Evolutionary conservation across 1,140 invertebrate genomes (phyloP).

Genomic region (Microplitis mediator): DNA sequence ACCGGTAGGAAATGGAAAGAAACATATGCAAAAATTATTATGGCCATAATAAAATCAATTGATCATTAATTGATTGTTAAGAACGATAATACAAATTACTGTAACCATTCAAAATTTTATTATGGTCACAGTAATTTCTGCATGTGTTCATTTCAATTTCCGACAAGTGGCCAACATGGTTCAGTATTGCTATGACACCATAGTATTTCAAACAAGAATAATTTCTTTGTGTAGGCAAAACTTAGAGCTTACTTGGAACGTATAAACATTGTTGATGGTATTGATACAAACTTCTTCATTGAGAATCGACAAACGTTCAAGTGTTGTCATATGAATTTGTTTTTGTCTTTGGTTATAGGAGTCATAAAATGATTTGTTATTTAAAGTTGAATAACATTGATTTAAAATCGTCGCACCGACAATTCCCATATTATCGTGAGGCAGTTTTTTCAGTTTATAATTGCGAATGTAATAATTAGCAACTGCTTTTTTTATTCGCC

Average conservation of each 20-base stretch:
- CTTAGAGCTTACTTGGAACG: slow-evolving; percentile 33
- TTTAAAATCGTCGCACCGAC: slow-evolving; percentile 37
- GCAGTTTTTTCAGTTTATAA: slow-evolving; percentile 41
- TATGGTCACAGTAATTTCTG: too few relatives aligned
- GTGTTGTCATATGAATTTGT: slow-evolving; percentile 32
- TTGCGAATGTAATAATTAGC: slow-evolving; percentile 39
- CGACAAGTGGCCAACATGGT: too few relatives aligned
- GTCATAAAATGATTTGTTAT: slow-evolving; percentile 29
- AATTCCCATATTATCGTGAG: slow-evolving; percentile 33
- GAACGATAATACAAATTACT: too few relatives aligned
- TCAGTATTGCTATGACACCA: too few relatives aligned
- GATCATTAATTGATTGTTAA: too few relatives aligned
- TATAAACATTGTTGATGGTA: neutral
- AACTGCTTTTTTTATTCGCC: slow-evolving; percentile 39
- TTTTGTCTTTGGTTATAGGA: slow-evolving; percentile 51
- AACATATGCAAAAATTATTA: too few relatives aligned
- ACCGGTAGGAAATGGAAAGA: too few relatives aligned
- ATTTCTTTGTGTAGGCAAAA: too few relatives aligned
- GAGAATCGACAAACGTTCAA: slow-evolving; percentile 33
- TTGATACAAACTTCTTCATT: neutral
- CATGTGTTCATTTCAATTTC: too few relatives aligned
- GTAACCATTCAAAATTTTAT: too few relatives aligned
- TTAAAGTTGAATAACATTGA: slow-evolving; percentile 7
- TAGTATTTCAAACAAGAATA: too few relatives aligned
- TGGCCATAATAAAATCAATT: too few relatives aligned